Conservation (phyloP, 2,888 invertebrate genomes). For the Agonopterix heracliana region DNA sequence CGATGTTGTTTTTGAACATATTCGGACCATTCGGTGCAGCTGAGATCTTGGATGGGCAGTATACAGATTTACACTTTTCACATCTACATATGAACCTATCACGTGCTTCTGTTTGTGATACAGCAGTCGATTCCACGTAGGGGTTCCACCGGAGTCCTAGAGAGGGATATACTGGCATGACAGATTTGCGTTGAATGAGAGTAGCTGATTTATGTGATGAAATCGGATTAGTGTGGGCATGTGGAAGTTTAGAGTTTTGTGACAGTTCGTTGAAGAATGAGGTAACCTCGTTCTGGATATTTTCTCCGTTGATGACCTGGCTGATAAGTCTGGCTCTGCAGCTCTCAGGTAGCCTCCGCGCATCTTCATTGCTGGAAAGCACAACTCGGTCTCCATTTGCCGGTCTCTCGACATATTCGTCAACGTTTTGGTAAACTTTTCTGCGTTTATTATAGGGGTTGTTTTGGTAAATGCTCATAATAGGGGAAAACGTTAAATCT, state of each 20-base stretch:
- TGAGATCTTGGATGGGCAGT: slow-evolving; percentile 22
- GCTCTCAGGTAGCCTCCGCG: slow-evolving; percentile 24
- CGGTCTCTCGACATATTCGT: not conserved
- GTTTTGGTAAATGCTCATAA: not conserved
- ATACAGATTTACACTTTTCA: slow-evolving; percentile 21
- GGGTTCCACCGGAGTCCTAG: slow-evolving; percentile 32
- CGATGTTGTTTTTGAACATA: slow-evolving; percentile 37
- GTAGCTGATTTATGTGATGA: slow-evolving; percentile 25
- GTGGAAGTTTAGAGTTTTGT: slow-evolving; percentile 21
- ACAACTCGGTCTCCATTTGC: not conserved
- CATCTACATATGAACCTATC: slow-evolving; percentile 26
- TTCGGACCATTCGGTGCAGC: slow-evolving; percentile 7
- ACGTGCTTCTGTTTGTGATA: not conserved
- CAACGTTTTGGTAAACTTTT: not conserved
- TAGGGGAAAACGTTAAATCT: not conserved
- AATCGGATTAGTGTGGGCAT: slow-evolving; percentile 9
- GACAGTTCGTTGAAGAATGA: slow-evolving; percentile 27
- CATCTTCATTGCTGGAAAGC: slow-evolving; percentile 19
- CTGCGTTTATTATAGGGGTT: not conserved
- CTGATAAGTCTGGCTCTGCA: slow-evolving; percentile 26
- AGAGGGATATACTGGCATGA: slow-evolving; percentile 26
- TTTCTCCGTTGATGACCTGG: slow-evolving; percentile 18
- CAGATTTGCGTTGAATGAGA: slow-evolving; percentile 4
- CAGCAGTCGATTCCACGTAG: slow-evolving; percentile 19
- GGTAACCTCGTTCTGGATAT: slow-evolving; percentile 28